A percentile compares a stretch with the other conserved stretches of the same genome.
Evolutionary conservation across 2,888 invertebrate genomes (phyloP).

Genomic region (Psylliodes chrysocephalus): DNA sequence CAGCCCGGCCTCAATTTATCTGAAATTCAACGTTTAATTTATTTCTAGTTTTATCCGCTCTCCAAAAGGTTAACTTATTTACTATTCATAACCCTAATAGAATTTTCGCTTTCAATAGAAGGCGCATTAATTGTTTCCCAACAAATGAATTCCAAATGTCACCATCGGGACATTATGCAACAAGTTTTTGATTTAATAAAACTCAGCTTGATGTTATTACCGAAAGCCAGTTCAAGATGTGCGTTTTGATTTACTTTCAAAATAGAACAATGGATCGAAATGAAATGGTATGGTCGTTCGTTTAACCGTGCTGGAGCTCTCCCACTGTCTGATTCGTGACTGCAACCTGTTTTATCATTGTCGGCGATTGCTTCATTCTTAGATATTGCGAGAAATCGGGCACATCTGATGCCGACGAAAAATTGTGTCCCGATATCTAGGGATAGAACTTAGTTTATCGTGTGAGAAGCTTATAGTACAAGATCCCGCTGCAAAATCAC

Average conservation of each 20-base stretch:
- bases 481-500: no score
- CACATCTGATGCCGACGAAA: constrained; percentile 25
- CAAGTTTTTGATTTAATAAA: constrained; percentile 16
- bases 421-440: no score
- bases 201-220: constrained; percentile 21
- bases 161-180: constrained; percentile 24
- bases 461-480: no score
- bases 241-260: constrained; percentile 31
- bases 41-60: no score
- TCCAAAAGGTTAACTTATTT: no score
- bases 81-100: no score
- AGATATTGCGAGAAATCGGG: constrained; percentile 30
- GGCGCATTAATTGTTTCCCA: constrained; percentile 19
- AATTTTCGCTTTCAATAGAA: constrained; percentile 14
- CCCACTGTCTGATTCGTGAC: constrained; percentile 29
- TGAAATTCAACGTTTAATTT: no score
- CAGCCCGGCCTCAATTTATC: no score
- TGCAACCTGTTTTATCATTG: constrained; percentile 38
- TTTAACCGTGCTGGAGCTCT: no score
- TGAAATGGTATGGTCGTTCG: no score
- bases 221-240: constrained; percentile 21
- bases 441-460: no score
- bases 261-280: constrained; percentile 20
- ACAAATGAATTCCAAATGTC: constrained; percentile 24
- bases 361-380: constrained; percentile 26